These are phyloP conservation scores for Caradrina kadenii DNA, from an alignment of 2,888 invertebrate species.

Conservation along the genomic window DNA sequence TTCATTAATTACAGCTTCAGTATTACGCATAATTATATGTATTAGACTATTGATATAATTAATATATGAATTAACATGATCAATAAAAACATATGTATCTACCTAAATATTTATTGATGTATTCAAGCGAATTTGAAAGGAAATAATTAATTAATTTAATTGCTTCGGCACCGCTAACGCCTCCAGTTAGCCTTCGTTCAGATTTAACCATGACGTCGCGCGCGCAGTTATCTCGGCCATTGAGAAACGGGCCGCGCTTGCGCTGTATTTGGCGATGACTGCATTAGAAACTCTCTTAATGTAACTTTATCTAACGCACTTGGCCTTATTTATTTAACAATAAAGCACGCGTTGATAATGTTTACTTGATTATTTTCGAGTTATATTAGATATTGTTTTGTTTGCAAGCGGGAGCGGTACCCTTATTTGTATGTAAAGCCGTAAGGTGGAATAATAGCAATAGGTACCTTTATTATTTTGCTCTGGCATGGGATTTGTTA, in stretches of 20 bases:
- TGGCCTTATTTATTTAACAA: conserved; percentile 76
- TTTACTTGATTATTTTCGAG: conserved; percentile 61
- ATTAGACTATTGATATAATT: conserved; percentile 51
- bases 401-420: conserved; percentile 42
- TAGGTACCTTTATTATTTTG: conserved; percentile 6
- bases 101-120: conserved; percentile 66
- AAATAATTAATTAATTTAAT: conserved; percentile 88
- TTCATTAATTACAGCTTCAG: conserved; percentile 45
- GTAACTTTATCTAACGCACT: conserved; percentile 75
- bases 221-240: conserved; percentile 70
- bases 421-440: conserved; percentile 41
- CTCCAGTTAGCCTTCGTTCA: conserved; percentile 86
- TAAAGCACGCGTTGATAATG: conserved; percentile 70
- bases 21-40: conserved; percentile 30
- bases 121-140: conserved; percentile 85
- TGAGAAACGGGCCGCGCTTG: conserved; percentile 78
- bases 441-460: conserved; percentile 36
- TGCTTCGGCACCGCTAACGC: conserved; percentile 83
- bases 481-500: conserved; percentile 15
- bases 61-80: conserved; percentile 50
- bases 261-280: conserved; percentile 83
- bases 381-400: conserved; percentile 54
- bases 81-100: conserved; percentile 41
- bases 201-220: conserved; percentile 86
- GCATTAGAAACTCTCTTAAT: conserved; percentile 81